Base-by-base conservation (phyloP, 2,888 invertebrate species). In the Mesorhabditis sp. region DNA sequence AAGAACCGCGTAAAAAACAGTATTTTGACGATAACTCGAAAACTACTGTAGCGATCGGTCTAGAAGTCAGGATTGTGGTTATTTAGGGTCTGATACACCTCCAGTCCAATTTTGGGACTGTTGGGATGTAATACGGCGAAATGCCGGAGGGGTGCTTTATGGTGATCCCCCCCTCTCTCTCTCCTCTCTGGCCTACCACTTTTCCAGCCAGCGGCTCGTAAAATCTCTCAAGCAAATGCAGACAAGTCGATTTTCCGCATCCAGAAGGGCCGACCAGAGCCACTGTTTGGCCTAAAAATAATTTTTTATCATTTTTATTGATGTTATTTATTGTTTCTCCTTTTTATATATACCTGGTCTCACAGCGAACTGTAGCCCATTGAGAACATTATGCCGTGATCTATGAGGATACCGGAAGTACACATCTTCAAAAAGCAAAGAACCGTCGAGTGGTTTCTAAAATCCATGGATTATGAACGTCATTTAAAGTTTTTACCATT, bases 161-260 rank as follows among this genome's bases (percentile, higher is more conserved):
- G n/a, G n/a, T n/a, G n/a, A n/a, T n/a, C n/a, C n/a, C n/a, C n/a
- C n/a, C n/a, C 28, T 28, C 28, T 28, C 28, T 28, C 28, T 28
- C 28, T 28, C 28, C 28, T 28, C 28, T 28, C 28, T 28, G 28
- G 28, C 28, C 28, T 28, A 28, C 28, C 28, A 28, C 28, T 50
- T 50, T 50, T n/a, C 58, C 58, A 13, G 10, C 58, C 7, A 13
- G 7, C 58, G n/a, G 10, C 7, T 50, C 58, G n/a, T 50, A 50
- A 50, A 50, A 50, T 50, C 58, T 50, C n/a, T 50, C 58, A 10
- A 50, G n/a, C 7, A 50, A n/a, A 50, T 13, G 58, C 1, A 50
- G n/a, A 50, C 58, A 50, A 13, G 58, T 50, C 58, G 58, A 50
- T 50, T 50, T 50, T n/a, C 58, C 58, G n/a, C 58, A 50, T 13